Percentiles rank a stretch among this genome's conserved stretches.
phyloP scores from a whole-genome alignment of 2,113 vertebrate species.

The Chaetops frenatus region DNA sequence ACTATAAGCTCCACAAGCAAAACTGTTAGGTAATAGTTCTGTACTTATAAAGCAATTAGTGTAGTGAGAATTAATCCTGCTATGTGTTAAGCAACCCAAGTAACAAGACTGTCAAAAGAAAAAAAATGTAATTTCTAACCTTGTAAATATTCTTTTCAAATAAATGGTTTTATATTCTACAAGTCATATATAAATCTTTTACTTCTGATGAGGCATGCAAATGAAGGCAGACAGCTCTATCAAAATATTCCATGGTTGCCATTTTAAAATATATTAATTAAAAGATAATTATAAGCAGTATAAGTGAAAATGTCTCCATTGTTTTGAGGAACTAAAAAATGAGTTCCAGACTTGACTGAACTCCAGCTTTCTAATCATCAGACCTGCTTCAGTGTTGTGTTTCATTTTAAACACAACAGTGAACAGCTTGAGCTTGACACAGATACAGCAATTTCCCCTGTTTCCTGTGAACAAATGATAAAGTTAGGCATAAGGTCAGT shows the following conservation, averaged over 20 bases:
- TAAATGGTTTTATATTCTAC: not conserved
- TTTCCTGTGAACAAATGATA: not conserved
- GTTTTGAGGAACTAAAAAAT: not conserved
- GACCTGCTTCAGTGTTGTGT: not conserved
- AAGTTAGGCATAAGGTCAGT: not conserved
- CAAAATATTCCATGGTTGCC: not conserved
- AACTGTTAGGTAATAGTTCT: not conserved
- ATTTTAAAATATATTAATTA: not conserved
- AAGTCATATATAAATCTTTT: not conserved
- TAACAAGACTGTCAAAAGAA: not conserved
- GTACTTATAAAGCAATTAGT: not conserved
- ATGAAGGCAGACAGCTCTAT: not conserved
- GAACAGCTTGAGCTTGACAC: not conserved
- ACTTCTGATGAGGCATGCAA: not conserved
- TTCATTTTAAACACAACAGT: not conserved
- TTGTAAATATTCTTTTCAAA: not conserved
- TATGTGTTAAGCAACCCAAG: not conserved
- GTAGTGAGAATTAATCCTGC: not conserved
- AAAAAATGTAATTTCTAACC: not conserved
- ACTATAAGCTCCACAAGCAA: not conserved
- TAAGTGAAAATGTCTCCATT: not conserved
- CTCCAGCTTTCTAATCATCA: not conserved
- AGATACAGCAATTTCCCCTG: not conserved
- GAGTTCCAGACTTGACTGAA: not conserved
- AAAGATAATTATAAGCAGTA: not conserved